Evolutionary conservation across 2,797 vertebrate genomes (phyloP).

Genomic region (Valencia hispanica): DNA sequence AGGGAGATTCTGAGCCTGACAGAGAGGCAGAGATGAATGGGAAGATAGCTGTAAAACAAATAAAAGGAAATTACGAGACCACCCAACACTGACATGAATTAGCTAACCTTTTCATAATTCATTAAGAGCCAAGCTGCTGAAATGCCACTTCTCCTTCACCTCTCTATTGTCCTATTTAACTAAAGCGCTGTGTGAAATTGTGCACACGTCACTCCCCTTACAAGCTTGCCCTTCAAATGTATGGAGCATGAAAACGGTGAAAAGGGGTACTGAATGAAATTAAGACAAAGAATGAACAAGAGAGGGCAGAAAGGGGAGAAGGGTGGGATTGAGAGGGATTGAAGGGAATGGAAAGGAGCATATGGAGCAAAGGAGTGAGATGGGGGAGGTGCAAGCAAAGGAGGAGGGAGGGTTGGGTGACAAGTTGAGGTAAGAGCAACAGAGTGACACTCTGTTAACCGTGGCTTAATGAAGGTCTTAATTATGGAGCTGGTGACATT

Average conservation of each 20-base stretch:
- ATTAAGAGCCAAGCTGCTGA: conserved; percentile 53
- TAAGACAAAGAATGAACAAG: conserved; percentile 29
- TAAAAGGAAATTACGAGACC: conserved; percentile 28
- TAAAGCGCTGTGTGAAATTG: conserved; percentile 37
- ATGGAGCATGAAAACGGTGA: conserved; percentile 17
- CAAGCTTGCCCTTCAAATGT: conserved; percentile 48
- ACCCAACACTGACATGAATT: conserved; percentile 5
- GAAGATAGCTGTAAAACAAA: conserved; percentile 27
- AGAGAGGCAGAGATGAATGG: conserved; percentile 43
- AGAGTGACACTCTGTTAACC: conserved; percentile 76
- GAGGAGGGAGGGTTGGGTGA: conserved; percentile 21
- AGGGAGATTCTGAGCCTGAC: conserved; percentile 67
- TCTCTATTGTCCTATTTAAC: conserved; percentile 25
- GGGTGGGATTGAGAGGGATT: conserved; percentile 45
- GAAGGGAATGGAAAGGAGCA: conserved; percentile 37
- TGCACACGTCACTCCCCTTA: conserved; percentile 31
- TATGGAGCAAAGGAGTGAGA: conserved; percentile 49
- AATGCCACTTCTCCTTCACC: conserved; percentile 26
- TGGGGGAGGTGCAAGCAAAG: conserved; percentile 38
- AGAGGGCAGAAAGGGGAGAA: conserved; percentile 27
- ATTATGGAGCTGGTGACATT: conserved; percentile 84
- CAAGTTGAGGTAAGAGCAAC: conserved; percentile 56
- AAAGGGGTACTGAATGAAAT: conserved; percentile 36
- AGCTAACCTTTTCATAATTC: conserved; percentile 61
- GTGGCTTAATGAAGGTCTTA: conserved; percentile 82